These are phyloP conservation scores for Sphaeramia orbicularis DNA, from an alignment of 2,797 vertebrate species.

Conservation along the genomic window DNA sequence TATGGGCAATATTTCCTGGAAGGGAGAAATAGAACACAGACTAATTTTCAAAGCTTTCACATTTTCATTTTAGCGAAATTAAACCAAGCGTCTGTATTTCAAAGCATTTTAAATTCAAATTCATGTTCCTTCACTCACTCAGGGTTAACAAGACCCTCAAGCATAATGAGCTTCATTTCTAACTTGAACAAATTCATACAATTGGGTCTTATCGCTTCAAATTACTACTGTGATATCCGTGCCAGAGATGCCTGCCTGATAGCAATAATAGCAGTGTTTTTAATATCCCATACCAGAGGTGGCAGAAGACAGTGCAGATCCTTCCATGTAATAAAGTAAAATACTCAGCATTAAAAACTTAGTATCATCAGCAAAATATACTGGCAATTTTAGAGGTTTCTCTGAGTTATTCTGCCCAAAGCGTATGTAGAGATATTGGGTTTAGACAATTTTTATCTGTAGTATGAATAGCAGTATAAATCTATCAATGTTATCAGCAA, in stretches of 20 bases:
- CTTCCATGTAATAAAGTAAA: background rate
- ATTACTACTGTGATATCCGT: slow-evolving; percentile 57
- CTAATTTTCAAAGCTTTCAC: slow-evolving; percentile 64
- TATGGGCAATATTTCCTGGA: slow-evolving; percentile 34
- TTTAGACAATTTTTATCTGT: background rate
- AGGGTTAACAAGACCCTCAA: slow-evolving; percentile 64
- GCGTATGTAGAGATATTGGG: background rate
- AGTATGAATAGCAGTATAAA: too few species aligned
- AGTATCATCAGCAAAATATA: background rate
- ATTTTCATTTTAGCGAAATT: slow-evolving; percentile 61
- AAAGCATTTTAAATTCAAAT: slow-evolving; percentile 64
- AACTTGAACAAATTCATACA: slow-evolving; percentile 71
- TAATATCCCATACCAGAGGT: slow-evolving; percentile 10
- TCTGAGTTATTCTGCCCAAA: too few species aligned
- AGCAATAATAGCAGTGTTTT: slow-evolving; percentile 42
- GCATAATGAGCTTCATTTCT: slow-evolving; percentile 69
- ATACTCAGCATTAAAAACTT: background rate
- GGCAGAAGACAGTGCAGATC: background rate
- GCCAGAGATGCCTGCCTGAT: slow-evolving; percentile 59
- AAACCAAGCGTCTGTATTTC: slow-evolving; percentile 55
- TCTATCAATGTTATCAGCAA: background rate
- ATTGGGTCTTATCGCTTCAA: slow-evolving; percentile 69
- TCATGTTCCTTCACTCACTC: slow-evolving; percentile 47
- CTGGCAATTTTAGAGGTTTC: background rate
- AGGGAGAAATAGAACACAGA: slow-evolving; percentile 23